Evolutionary conservation across 92 coral and sea anemone genomes (phyloP).

Genomic region (Epizoanthus illoricatus): DNA sequence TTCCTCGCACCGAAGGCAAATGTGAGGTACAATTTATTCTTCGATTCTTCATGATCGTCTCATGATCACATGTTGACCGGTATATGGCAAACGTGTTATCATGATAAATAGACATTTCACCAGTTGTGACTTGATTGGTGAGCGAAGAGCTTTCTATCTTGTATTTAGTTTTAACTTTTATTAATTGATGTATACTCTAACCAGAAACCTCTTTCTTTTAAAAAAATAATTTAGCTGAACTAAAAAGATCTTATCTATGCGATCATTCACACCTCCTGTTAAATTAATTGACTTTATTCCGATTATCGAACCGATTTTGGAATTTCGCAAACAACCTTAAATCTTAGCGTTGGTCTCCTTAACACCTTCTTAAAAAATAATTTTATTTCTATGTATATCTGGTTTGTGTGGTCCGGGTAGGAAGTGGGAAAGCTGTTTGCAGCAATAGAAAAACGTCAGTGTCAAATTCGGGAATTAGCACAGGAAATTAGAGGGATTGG

Average conservation of each 20-base stretch:
- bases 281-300: slow-evolving; percentile 1
- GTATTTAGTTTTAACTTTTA: too few species aligned
- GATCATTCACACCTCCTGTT: not conserved
- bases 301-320: slow-evolving; percentile 17
- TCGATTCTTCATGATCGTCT: too few species aligned
- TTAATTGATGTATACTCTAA: too few species aligned
- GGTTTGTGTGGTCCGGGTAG: slow-evolving; percentile 9
- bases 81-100: too few species aligned
- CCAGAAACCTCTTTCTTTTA: too few species aligned
- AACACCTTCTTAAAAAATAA: slow-evolving; percentile 13
- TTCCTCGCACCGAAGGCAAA: too few species aligned
- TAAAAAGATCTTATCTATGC: not conserved
- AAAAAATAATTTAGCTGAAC: too few species aligned
- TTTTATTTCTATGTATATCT: not conserved
- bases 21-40: too few species aligned
- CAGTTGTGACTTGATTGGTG: too few species aligned
- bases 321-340: slow-evolving; percentile 29
- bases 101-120: too few species aligned
- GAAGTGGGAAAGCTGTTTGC: not conserved
- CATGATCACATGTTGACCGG: too few species aligned
- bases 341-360: slow-evolving; percentile 45
- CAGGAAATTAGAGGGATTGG: not conserved
- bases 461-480: not conserved
- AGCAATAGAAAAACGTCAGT: not conserved
- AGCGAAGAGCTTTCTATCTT: too few species aligned